Evolutionary conservation across 1,140 invertebrate genomes (phyloP).

Genomic region (Leptinotarsa lineolata): DNA sequence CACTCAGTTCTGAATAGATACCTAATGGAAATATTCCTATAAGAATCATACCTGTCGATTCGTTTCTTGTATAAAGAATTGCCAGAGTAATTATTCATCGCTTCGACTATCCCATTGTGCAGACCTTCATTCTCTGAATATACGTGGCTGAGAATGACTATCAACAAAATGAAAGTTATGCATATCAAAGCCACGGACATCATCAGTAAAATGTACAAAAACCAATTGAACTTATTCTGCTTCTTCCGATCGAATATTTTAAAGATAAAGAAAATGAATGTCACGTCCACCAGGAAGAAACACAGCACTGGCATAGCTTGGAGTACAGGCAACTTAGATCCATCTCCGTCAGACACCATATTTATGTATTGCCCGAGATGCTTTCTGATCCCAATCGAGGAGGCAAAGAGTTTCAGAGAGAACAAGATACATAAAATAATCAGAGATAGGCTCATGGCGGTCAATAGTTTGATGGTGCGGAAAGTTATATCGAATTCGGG

Average conservation of each 20-base stretch:
- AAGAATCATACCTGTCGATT: conserved; percentile 41
- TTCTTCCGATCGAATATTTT: conserved; percentile 37
- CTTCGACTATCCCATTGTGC: conserved; percentile 49
- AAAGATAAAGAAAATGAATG: conserved; percentile 35
- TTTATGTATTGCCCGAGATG: conserved; percentile 49
- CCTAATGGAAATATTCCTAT: too few species aligned
- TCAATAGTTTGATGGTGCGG: conserved; percentile 34
- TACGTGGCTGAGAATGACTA: conserved; percentile 44
- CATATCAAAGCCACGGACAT: conserved; percentile 37
- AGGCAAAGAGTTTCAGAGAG: conserved; percentile 36
- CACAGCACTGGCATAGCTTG: conserved; percentile 42
- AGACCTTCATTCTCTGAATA: conserved; percentile 40
- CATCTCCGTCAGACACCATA: conserved; percentile 47
- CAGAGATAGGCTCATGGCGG: conserved; percentile 21
- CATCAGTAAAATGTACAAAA: conserved; percentile 42
- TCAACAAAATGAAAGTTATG: conserved; percentile 36
- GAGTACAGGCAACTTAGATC: conserved; percentile 41
- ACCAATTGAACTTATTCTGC: conserved; percentile 34
- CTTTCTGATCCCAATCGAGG: conserved; percentile 40
- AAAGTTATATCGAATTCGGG: conserved; percentile 37
- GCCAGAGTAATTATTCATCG: conserved; percentile 49
- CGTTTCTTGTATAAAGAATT: conserved; percentile 46
- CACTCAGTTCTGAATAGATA: too few species aligned
- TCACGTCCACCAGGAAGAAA: conserved; percentile 41
- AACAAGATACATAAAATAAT: conserved; percentile 32